Base-by-base conservation (phyloP, 2,888 invertebrate genomes). In the Hirtodrosophila alboralis region DNA sequence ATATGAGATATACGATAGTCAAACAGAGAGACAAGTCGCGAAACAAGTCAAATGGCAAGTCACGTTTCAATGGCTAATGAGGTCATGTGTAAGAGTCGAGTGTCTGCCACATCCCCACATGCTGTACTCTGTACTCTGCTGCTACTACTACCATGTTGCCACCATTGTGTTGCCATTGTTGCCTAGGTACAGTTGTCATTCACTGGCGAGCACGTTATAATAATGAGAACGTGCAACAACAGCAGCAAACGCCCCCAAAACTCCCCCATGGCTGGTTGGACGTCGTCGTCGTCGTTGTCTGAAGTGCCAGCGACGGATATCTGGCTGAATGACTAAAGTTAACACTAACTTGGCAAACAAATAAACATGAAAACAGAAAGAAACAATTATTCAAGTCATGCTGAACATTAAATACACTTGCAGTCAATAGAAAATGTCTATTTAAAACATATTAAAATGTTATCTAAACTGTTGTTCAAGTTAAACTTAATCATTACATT, bases 1-100 rank as follows among this genome's bases (percentile, higher is more conserved):
- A 52, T 28, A 47, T 21, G 49, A 31, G 23, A 56, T n/a, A 18
- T 5, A 43, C n/a, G 30, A 40, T 41, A 51, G 36, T 14, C 37
- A 54, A 33, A 48, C 53, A 60, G 30, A 60, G 66, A 65, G 61
- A 47, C 61, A 62, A 83, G 72, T 85, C 75, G 80, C 75, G 72
- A 69, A 75, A 71, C 73, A 88, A 88, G 87, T 84, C 78, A 89
- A 88, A 89, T 75, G 86, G 78, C 77, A 77, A 84, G 89, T 88
- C 88, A 89, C 88, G 88, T 89, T 81, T 79, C 76, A 74, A 73
- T 68, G 77, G 84, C 86, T 89, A 88, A 89, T 88, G 89, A 89
- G 89, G 89, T 88, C 88, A 85, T 88, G 89, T 86, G 84, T 83
- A 84, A 76, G 81, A 83, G 77, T 77, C 86, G 85, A 73, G 45